A percentile compares a stretch with the other conserved stretches of the same genome.
These are phyloP conservation scores for Alosa alosa DNA, from an alignment of 2,113 vertebrate genomes.

Conservation along the genomic window DNA sequence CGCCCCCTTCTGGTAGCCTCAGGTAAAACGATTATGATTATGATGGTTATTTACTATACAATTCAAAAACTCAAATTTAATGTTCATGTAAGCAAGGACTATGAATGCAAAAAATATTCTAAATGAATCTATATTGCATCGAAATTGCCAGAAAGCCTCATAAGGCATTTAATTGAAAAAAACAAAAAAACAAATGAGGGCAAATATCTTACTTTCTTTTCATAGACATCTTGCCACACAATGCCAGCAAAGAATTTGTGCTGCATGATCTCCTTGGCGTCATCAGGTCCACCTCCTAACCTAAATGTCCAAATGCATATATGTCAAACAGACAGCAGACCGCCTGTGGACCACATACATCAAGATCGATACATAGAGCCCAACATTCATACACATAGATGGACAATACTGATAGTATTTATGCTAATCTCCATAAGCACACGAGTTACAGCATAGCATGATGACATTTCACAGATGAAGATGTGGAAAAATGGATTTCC, in stretches of 20 bases:
- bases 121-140: no score
- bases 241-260: conserved; percentile 93
- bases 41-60: background rate
- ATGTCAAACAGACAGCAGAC: no score
- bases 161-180: background rate
- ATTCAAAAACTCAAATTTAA: no score
- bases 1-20: background rate
- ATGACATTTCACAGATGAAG: background rate
- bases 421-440: background rate
- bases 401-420: background rate
- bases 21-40: background rate
- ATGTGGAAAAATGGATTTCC: background rate
- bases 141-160: conserved; percentile 4
- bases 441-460: background rate
- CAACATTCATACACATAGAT: background rate
- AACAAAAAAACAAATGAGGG: background rate
- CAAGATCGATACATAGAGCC: background rate
- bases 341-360: background rate
- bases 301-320: conserved; percentile 63
- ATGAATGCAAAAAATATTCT: no score
- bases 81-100: no score
- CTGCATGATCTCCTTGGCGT: conserved; percentile 98
- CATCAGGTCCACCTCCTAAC: conserved; percentile 90
- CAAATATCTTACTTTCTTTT: conserved; percentile 83
- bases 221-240: conserved; percentile 94